A percentile compares a stretch with the other conserved stretches of the same genome.
Evolutionary conservation across 2,113 vertebrate species (phyloP).

Genomic region (Syngnathus typhle): DNA sequence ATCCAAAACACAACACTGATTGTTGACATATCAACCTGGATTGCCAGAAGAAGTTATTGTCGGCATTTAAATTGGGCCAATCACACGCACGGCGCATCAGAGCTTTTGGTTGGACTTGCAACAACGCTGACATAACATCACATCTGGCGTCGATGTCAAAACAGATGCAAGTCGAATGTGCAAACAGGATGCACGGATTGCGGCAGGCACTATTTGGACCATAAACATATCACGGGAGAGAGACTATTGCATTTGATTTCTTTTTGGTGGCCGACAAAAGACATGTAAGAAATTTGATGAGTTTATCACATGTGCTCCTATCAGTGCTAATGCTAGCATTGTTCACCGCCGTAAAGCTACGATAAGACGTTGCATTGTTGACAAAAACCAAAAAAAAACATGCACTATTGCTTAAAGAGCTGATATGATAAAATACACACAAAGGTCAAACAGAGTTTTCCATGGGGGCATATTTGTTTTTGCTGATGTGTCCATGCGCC

Average conservation of each 20-base stretch:
- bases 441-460: too few relatives aligned
- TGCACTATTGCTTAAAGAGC: too few relatives aligned
- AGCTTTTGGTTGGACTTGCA: constrained; percentile 9
- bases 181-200: constrained; percentile 18
- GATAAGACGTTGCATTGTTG: too few relatives aligned
- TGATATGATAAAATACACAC: too few relatives aligned
- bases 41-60: background rate
- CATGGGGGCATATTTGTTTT: too few relatives aligned
- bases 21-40: background rate
- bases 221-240: constrained; percentile 3
- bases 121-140: constrained; percentile 15
- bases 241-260: too few relatives aligned
- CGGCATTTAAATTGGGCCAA: too few relatives aligned
- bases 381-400: too few relatives aligned
- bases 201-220: background rate
- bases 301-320: background rate
- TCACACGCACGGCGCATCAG: background rate
- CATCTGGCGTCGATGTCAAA: background rate
- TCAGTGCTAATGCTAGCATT: too few relatives aligned
- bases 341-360: too few relatives aligned
- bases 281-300: background rate
- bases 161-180: constrained; percentile 9
- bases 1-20: background rate
- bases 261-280: background rate
- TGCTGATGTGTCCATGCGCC: too few relatives aligned